These are phyloP conservation scores for Sebastes matsubarae DNA, from an alignment of 2,797 vertebrate species.

Conservation along the genomic window DNA sequence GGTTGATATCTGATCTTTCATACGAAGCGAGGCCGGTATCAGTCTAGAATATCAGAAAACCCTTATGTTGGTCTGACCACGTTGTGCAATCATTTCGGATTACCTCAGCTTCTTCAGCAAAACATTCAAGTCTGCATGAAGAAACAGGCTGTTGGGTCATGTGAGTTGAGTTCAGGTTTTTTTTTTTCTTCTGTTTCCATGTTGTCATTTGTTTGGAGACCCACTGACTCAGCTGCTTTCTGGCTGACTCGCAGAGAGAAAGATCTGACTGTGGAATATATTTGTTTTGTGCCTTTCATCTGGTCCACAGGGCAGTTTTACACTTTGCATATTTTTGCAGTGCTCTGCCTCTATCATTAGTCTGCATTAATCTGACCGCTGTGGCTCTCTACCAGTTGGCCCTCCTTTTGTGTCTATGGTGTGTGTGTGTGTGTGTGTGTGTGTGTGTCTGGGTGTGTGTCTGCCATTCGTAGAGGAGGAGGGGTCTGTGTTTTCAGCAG, in stretches of 20 bases:
- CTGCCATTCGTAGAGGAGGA: background rate
- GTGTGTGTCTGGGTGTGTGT: background rate
- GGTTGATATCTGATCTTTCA: conserved; percentile 16
- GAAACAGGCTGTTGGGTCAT: background rate
- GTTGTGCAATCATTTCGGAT: background rate
- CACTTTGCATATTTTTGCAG: conserved; percentile 34
- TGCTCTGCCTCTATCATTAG: conserved; percentile 29
- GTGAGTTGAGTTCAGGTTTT: background rate
- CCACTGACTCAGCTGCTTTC: conserved; percentile 31
- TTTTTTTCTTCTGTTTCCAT: conserved; percentile 10
- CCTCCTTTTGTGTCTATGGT: conserved; percentile 6
- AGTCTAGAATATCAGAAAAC: background rate
- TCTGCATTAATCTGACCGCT: conserved; percentile 47
- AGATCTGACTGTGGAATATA: background rate
- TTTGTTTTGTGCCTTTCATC: conserved; percentile 11
- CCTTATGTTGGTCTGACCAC: background rate
- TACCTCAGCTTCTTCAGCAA: background rate
- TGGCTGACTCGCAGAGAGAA: background rate
- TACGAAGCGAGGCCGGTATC: background rate
- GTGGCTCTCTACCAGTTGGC: conserved; percentile 12
- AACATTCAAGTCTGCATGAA: background rate
- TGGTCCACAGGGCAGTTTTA: conserved; percentile 6
- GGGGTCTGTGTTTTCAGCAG: background rate
- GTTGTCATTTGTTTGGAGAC: conserved; percentile 6
- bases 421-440: background rate